A percentile compares a stretch with the other conserved stretches of the same genome.
These are phyloP conservation scores for Gadus macrocephalus DNA, from an alignment of 2,113 vertebrate genomes.

Conservation along the genomic window DNA sequence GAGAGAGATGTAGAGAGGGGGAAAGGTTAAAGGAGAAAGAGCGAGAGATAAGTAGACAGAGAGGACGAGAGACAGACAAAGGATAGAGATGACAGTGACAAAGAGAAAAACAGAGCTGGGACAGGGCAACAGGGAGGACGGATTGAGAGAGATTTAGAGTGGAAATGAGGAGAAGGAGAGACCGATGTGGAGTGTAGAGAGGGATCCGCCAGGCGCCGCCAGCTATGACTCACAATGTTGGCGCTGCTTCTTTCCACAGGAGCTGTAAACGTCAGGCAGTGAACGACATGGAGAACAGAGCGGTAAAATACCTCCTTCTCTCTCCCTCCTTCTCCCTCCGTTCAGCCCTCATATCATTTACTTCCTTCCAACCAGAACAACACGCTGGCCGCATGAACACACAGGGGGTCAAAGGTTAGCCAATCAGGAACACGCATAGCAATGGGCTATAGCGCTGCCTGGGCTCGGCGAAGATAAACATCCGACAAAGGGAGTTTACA, in stretches of 20 bases:
- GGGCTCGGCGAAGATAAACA: constrained; percentile 13
- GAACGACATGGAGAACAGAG: constrained; percentile 58
- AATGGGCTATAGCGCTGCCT: background rate
- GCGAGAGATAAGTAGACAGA: background rate
- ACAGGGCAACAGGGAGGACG: too few species aligned
- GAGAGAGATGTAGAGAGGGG: constrained; percentile 3
- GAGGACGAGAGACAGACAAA: background rate
- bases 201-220: constrained; percentile 26
- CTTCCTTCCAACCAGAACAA: too few species aligned
- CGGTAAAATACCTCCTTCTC: constrained; percentile 16
- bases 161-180: background rate
- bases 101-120: constrained; percentile 4
- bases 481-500: background rate
- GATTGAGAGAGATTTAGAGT: too few species aligned
- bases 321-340: background rate
- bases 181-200: background rate
- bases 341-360: too few species aligned
- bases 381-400: too few species aligned
- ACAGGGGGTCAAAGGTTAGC: too few species aligned
- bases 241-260: constrained; percentile 57
- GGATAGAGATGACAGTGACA: background rate
- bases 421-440: too few species aligned
- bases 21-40: constrained; percentile 7
- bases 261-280: constrained; percentile 59
- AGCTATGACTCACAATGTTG: constrained; percentile 59